phyloP scores from a whole-genome alignment of 2,888 invertebrate genomes.

The Pachycephus smyrnensis region DNA sequence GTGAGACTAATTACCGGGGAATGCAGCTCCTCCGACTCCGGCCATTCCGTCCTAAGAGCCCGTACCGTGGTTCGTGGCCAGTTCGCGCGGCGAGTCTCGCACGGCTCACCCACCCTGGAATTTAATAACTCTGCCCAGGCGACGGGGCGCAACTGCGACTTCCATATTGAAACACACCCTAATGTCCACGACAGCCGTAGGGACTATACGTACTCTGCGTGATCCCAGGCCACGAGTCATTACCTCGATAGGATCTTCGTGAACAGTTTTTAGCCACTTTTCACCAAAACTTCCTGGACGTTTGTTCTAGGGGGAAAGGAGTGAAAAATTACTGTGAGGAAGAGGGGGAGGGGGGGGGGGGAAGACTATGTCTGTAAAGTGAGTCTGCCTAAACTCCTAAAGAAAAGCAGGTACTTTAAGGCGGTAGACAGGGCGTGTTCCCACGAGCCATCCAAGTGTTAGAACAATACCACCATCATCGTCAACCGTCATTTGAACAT shows the following conservation, averaged over 20 bases:
- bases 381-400: neutral
- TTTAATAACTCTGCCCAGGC: slow-evolving; percentile 6
- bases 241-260: neutral
- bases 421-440: slow-evolving; percentile 49
- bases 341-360: neutral
- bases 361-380: neutral
- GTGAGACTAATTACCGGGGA: slow-evolving; percentile 65
- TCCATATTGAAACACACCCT: neutral
- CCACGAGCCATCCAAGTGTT: slow-evolving; percentile 48
- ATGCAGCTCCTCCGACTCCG: slow-evolving; percentile 59
- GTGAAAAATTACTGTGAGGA: neutral
- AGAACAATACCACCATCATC: slow-evolving; percentile 50
- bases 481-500: slow-evolving; percentile 59
- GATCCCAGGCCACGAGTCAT: neutral
- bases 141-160: neutral
- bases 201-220: neutral
- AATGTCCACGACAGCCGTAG: neutral
- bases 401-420: slow-evolving; percentile 11
- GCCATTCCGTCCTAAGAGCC: slow-evolving; percentile 21
- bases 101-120: slow-evolving; percentile 19
- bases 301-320: neutral
- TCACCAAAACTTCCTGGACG: neutral
- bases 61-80: slow-evolving; percentile 17
- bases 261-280: neutral
- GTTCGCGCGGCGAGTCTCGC: slow-evolving; percentile 29